Base-by-base conservation (phyloP, 1,140 invertebrate species). In the Anastrepha obliqua region DNA sequence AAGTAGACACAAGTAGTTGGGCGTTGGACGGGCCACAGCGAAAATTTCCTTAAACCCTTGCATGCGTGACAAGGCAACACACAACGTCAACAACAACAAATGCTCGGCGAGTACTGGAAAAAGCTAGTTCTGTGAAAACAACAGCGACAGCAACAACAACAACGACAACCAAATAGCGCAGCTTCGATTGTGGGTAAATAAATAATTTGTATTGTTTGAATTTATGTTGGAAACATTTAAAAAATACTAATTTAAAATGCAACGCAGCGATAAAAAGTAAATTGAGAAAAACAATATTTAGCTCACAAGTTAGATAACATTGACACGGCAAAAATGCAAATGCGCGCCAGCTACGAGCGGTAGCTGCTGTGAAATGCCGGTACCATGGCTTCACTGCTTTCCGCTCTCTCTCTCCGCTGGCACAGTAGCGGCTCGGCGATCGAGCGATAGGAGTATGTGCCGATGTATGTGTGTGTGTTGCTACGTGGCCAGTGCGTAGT, bases 281-380 rank as follows among this genome's bases (percentile, higher is more conserved):
- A 62, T 86, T 9, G 51, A 62, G 62, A 60, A 86, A 86, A 60
- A 86, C 44, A 81, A 81, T 81, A 81, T 81, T 55, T 81, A 58
- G 47, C 47, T 55, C 74, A 81, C 51, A 81, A 55, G 74, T 81
- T 81, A 81, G 74, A 81, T 51, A 81, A 81, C 74, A 55, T 81
- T 81, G 74, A 81, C 47, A 55, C 74, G n/a, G 74, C 74, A 81
- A 81, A 81, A 81, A 81, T 81, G 74, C 74, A 55, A 81, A 81
- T 81, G 47, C 47, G 17, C 3, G 47, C n/a, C 74, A n/a, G 74
- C n/a, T 51, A 13, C 15, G 47, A 7, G 15, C 74, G 44, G 47
- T 78, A 55, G 47, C 74, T 20, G 47, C 47, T 58, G 74, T 9
- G 5, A 55, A 9, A 81, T 55, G n/a, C 47, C 74, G 74, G 47